Evolutionary conservation across 2,113 vertebrate species (phyloP).

Genomic region (Cyanoramphus novaezelandiae): DNA sequence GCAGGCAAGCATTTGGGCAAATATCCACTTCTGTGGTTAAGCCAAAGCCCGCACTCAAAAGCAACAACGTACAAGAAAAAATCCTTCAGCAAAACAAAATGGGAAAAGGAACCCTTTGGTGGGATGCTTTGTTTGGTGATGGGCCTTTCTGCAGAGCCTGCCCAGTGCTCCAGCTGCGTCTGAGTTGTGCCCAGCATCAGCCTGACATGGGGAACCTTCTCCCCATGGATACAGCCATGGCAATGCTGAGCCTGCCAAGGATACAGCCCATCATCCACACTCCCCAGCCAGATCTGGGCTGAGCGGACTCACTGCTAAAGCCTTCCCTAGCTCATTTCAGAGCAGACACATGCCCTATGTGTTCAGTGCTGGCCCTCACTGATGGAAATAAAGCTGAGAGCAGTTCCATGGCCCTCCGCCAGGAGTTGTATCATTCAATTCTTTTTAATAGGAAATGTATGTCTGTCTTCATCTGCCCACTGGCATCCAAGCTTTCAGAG

Average conservation of each 20-base stretch:
- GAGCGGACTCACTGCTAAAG: rapidly evolving
- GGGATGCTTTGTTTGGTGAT: not conserved
- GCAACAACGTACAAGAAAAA: not conserved
- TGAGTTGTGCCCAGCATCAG: rapidly evolving
- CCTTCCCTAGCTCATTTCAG: not conserved
- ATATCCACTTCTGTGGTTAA: not conserved
- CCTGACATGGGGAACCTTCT: not conserved
- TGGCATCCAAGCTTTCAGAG: not conserved
- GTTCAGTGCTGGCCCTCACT: not conserved
- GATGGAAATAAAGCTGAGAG: not conserved
- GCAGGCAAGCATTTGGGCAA: not conserved
- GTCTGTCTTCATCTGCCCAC: constrained; percentile 25
- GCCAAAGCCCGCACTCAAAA: not conserved
- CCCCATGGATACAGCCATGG: not conserved
- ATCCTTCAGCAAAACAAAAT: not conserved
- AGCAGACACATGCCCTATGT: not conserved
- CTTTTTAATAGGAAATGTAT: constrained; percentile 38
- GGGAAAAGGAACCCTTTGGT: not conserved
- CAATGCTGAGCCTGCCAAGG: rapidly evolving
- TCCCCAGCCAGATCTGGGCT: not conserved
- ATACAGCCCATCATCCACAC: rapidly evolving
- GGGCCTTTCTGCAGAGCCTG: not conserved
- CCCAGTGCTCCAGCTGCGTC: not conserved
- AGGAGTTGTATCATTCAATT: constrained; percentile 27
- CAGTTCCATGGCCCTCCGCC: not conserved